These are phyloP conservation scores for Heliconius charithonia DNA, from an alignment of 2,888 invertebrate genomes.

Conservation along the genomic window DNA sequence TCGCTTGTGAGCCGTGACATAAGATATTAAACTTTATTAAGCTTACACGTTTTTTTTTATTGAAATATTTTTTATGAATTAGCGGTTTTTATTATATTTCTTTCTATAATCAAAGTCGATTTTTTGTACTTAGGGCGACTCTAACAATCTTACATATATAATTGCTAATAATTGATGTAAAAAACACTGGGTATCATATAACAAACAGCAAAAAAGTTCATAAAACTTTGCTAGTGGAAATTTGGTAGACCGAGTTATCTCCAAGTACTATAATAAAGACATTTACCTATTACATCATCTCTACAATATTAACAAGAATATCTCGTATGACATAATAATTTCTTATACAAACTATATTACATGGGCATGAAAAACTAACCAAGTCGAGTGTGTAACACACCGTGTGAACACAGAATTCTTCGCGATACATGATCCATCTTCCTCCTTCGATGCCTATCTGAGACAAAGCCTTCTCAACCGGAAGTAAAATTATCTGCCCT, in stretches of 20 bases:
- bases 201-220: not conserved
- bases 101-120: too few relatives aligned
- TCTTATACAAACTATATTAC: not conserved
- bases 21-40: not conserved
- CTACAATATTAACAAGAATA: not conserved
- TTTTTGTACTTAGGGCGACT: too few relatives aligned
- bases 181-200: too few relatives aligned
- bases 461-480: slow-evolving; percentile 33
- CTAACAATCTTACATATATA: too few relatives aligned
- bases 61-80: not conserved
- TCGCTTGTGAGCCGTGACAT: slow-evolving; percentile 14
- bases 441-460: slow-evolving; percentile 36
- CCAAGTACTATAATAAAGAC: not conserved
- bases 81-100: too few relatives aligned
- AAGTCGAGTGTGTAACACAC: slow-evolving; percentile 31
- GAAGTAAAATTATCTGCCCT: slow-evolving; percentile 29
- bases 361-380: not conserved
- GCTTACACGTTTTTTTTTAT: not conserved
- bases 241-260: too few relatives aligned
- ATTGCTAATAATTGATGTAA: too few relatives aligned
- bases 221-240: not conserved
- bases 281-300: not conserved
- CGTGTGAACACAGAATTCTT: slow-evolving; percentile 30
- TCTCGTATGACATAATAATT: not conserved
- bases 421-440: slow-evolving; percentile 40